Percentiles rank a stretch among this genome's conserved stretches.
phyloP scores from a whole-genome alignment of 1,140 invertebrate species.

The Drosophila baimaii region DNA sequence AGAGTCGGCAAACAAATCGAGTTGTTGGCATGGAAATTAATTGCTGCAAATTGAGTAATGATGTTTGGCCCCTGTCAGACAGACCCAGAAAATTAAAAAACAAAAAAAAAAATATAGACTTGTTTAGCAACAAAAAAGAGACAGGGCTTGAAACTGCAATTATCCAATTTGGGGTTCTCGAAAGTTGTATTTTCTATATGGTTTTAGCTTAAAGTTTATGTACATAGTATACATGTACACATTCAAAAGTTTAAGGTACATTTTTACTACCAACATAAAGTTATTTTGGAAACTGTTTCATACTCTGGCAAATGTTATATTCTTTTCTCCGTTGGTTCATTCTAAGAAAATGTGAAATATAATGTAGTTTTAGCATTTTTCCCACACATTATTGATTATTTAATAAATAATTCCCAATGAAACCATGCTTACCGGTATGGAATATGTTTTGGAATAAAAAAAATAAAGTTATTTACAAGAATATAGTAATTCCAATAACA shows the following conservation, averaged over 20 bases:
- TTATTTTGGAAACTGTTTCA: not conserved
- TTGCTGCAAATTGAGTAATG: constrained; percentile 64
- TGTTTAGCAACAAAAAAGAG: not conserved
- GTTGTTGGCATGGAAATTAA: constrained; percentile 73
- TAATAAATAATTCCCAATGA: too few relatives aligned
- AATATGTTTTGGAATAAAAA: too few relatives aligned
- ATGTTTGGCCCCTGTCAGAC: constrained; percentile 35
- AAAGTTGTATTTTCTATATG: not conserved
- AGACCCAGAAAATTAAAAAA: not conserved
- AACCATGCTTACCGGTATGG: too few relatives aligned
- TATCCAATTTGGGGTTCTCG: constrained; percentile 4
- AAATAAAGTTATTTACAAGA: too few relatives aligned
- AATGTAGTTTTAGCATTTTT: too few relatives aligned
- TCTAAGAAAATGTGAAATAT: too few relatives aligned
- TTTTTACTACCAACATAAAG: not conserved
- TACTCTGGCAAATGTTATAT: too few relatives aligned
- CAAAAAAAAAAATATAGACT: not conserved
- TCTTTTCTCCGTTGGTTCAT: too few relatives aligned
- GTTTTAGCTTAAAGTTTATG: not conserved
- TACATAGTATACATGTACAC: too few relatives aligned
- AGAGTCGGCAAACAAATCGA: constrained; percentile 56
- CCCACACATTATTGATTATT: too few relatives aligned
- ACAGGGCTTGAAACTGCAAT: constrained; percentile 30
- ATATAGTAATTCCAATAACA: too few relatives aligned
- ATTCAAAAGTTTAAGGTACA: not conserved